Evolutionary conservation across 1,140 invertebrate species (phyloP).

Genomic region (Drosophila serrata): DNA sequence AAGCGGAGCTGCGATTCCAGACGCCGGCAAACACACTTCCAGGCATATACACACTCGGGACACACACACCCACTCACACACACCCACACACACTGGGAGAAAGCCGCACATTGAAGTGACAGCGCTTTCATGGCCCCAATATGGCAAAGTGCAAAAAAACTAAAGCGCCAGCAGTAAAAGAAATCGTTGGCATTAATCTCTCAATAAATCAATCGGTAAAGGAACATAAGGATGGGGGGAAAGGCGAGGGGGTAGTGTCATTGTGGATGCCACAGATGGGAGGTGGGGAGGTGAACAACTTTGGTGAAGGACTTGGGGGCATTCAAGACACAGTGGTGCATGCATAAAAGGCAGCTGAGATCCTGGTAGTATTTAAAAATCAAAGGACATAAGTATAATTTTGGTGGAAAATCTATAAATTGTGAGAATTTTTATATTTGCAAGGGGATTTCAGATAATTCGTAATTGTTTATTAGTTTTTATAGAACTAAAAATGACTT

Average conservation of each 20-base stretch:
- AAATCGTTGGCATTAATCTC: conserved; percentile 55
- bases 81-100: conserved; percentile 21
- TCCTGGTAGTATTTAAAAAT: not conserved
- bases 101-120: conserved; percentile 43
- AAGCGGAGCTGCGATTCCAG: conserved; percentile 18
- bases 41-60: not conserved
- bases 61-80: not conserved
- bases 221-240: not conserved
- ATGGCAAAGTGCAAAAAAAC: conserved; percentile 44
- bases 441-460: no score
- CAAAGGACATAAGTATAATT: no score
- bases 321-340: not conserved
- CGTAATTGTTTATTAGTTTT: no score
- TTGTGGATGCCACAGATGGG: conserved; percentile 10
- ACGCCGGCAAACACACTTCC: not conserved
- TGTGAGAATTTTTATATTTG: no score
- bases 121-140: conserved; percentile 46
- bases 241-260: conserved; percentile 17
- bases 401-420: no score
- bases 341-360: not conserved
- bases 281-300: not conserved
- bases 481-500: no score
- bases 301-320: not conserved
- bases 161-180: conserved; percentile 42
- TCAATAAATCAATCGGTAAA: conserved; percentile 60